Evolutionary conservation across 2,797 vertebrate genomes (phyloP).

Genomic region (Cryptoblepharus egeriae): DNA sequence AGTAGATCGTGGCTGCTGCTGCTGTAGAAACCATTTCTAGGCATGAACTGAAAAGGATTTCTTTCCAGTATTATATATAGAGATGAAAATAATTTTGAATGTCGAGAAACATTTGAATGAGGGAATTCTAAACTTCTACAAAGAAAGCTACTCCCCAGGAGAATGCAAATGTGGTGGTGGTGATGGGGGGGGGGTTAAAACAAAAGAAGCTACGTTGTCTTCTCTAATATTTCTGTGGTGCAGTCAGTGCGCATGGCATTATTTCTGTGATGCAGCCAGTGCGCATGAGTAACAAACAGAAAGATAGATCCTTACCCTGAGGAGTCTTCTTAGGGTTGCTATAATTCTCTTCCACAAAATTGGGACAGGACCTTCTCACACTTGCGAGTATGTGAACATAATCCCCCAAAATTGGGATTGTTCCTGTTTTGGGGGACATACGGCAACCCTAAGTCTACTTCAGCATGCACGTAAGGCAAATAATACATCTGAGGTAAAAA

Average conservation of each 20-base stretch:
- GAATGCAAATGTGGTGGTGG: neutral
- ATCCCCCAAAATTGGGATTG: too few species aligned
- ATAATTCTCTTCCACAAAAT: too few species aligned
- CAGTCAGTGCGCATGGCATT: neutral
- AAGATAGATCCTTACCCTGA: neutral
- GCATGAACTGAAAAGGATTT: conserved; percentile 21
- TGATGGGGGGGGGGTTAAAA: too few species aligned
- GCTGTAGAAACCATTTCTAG: conserved; percentile 32
- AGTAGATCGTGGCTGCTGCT: neutral
- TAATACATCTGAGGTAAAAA: neutral
- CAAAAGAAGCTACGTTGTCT: neutral
- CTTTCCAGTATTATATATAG: conserved; percentile 7
- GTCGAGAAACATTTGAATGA: neutral
- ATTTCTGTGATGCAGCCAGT: neutral
- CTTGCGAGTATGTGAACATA: too few species aligned
- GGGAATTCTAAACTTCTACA: conserved; percentile 8
- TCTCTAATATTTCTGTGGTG: neutral
- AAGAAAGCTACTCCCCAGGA: neutral
- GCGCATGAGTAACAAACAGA: neutral
- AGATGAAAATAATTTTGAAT: neutral
- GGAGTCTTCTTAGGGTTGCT: too few species aligned
- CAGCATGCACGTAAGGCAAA: neutral
- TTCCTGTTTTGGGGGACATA: too few species aligned
- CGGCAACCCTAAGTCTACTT: too few species aligned
- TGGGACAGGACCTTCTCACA: too few species aligned